Evolutionary conservation across 1,140 invertebrate genomes (phyloP), one percentile per base, ranked within the genome.

Genomic region (Drosophila miranda): DNA sequence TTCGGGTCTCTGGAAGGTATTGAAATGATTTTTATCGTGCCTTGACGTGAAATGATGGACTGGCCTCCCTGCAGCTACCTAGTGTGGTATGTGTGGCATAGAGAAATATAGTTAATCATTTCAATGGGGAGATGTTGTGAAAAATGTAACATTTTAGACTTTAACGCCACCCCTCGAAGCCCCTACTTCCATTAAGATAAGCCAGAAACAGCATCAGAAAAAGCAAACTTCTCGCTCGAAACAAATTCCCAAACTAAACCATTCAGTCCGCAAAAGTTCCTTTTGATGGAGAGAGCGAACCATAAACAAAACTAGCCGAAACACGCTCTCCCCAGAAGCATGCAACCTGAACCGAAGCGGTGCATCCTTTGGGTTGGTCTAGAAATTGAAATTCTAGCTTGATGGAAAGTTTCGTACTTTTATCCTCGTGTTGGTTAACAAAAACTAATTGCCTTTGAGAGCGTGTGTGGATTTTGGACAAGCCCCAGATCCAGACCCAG

Each of bases 1-100:
- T 49, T 73, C 59, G 46, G 43, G 50, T 74, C 68, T 38, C 13
- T 30, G 42, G 19, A 9, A 42, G 44, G 19, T 34, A 42, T 64
- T 43, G 44, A 23, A 62, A 62, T 64, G 11, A 63, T 46, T 54
- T 53, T 42, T 41, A 62, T 62, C 28, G 4, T n/a, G 38, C 21
- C 21, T 53, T 16, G n/a, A 50, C 43, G 16, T 23, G 28, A 57
- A 57, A 48, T 48, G 55, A 57, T 28, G 45, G 42, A 57, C 43
- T 30, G 43, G 44, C 28, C 55, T 38, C 34, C 34, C 34, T 38
- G 11, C 3, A 38, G 34, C 2, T 62, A 26, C 4, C 23, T 9
- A 49, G 26, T 52, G 34, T 60, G 3, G 7, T 30, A 19, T 19
- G 19, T 19, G 19, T 19, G 19, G 2, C 23, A 26, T 6, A 0